These are phyloP conservation scores for Sinonovacula constricta DNA, from an alignment of 1,140 invertebrate species.

Conservation along the genomic window DNA sequence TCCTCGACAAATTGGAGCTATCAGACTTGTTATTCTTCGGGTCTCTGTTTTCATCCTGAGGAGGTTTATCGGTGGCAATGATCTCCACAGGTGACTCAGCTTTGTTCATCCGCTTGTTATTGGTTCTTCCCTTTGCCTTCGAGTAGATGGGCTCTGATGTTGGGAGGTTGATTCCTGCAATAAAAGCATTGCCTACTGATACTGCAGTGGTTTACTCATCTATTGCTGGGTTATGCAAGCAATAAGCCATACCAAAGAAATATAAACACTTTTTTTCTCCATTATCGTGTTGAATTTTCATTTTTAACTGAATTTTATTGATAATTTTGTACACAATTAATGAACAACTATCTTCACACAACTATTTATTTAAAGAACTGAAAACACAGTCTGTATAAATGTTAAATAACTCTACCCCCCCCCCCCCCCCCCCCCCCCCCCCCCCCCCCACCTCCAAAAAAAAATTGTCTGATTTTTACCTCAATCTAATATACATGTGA, in stretches of 20 bases:
- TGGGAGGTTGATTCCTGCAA: conserved; percentile 63
- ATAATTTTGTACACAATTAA: background rate
- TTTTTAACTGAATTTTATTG: no score
- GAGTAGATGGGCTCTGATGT: conserved; percentile 61
- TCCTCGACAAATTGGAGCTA: conserved; percentile 19
- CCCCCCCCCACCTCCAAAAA: no score
- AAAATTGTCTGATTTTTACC: background rate
- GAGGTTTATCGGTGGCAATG: conserved; percentile 7
- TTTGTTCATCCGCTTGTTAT: conserved; percentile 19
- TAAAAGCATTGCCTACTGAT: background rate
- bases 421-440: no score
- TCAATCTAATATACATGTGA: background rate
- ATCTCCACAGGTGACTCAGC: conserved; percentile 19
- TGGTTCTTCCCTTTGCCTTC: conserved; percentile 43
- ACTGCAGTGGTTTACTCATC: background rate
- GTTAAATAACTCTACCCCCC: no score
- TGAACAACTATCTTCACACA: no score
- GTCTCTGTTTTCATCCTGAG: conserved; percentile 40
- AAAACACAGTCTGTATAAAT: no score
- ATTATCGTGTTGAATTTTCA: no score
- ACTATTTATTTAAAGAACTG: no score
- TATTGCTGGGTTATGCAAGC: background rate
- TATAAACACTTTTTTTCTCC: background rate
- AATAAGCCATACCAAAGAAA: background rate
- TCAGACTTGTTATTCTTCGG: conserved; percentile 22